Conservation (phyloP, 1,140 invertebrate genomes). For the Cyclargus thomasi region DNA sequence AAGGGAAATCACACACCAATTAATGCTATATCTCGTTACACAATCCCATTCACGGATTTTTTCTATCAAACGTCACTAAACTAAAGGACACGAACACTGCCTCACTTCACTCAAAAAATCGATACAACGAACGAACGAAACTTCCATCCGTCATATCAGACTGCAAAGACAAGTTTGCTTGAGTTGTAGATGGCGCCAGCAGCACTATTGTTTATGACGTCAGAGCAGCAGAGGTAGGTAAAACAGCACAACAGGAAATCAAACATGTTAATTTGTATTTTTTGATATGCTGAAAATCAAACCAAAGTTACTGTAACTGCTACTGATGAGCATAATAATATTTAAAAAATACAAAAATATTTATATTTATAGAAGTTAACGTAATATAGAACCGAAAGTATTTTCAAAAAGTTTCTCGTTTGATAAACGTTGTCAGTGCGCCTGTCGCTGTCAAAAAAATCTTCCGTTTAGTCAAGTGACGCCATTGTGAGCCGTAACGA, state of each 20-base stretch:
- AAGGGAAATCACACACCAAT: conserved; percentile 77
- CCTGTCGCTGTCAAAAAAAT: conserved; percentile 54
- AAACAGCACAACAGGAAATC: conserved; percentile 27
- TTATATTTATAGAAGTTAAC: too few species aligned
- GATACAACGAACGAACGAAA: conserved; percentile 81
- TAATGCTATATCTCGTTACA: conserved; percentile 78
- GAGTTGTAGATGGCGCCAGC: conserved; percentile 73
- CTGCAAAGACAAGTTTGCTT: conserved; percentile 42
- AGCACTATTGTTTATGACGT: conserved; percentile 32
- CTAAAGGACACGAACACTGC: conserved; percentile 84
- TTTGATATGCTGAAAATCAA: neutral
- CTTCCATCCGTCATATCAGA: conserved; percentile 70
- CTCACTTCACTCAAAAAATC: conserved; percentile 84
- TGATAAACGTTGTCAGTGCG: conserved; percentile 49
- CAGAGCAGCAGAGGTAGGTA: conserved; percentile 31
- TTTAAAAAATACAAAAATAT: neutral
- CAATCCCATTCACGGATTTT: conserved; percentile 86
- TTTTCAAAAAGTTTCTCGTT: conserved; percentile 6
- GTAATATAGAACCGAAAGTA: neutral
- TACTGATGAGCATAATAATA: neutral
- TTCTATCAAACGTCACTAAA: conserved; percentile 83
- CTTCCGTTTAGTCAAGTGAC: conserved; percentile 77
- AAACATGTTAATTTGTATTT: conserved; percentile 4
- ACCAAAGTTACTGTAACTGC: neutral
- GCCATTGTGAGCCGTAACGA: conserved; percentile 88